These are phyloP conservation scores for Formica selysi DNA, from an alignment of 1,140 invertebrate species.

Conservation along the genomic window DNA sequence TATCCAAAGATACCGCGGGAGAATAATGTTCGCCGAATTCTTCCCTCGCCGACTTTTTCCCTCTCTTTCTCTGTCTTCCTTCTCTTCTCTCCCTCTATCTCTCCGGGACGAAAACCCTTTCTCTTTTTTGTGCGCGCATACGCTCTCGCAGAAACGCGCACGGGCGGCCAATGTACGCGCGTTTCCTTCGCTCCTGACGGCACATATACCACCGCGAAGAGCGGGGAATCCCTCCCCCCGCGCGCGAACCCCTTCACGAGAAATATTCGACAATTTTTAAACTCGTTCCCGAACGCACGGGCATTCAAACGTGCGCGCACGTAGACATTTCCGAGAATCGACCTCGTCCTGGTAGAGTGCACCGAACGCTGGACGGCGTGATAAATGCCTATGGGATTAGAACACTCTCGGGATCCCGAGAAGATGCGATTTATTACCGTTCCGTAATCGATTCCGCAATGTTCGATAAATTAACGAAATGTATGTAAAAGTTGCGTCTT, in stretches of 20 bases:
- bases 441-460: background rate
- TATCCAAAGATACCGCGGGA: constrained; percentile 42
- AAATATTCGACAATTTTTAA: constrained; percentile 85
- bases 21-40: constrained; percentile 65
- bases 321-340: constrained; percentile 83
- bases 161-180: constrained; percentile 42
- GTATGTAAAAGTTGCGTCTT: too few relatives aligned
- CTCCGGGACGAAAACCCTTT: constrained; percentile 9
- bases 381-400: constrained; percentile 44
- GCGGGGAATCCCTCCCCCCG: constrained; percentile 36
- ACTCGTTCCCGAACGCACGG: constrained; percentile 82
- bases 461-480: constrained; percentile 13
- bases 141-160: constrained; percentile 56
- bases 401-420: background rate
- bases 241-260: constrained; percentile 61
- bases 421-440: constrained; percentile 6
- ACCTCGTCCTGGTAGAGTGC: constrained; percentile 53
- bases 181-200: constrained; percentile 46
- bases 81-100: background rate
- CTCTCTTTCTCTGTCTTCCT: constrained; percentile 34
- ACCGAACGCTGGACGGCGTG: constrained; percentile 47
- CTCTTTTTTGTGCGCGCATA: constrained; percentile 53
- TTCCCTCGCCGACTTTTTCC: constrained; percentile 51
- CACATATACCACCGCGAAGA: constrained; percentile 49
- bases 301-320: constrained; percentile 79